phyloP scores from a whole-genome alignment of 2,797 vertebrate species.

The Cirrhinus mrigala region DNA sequence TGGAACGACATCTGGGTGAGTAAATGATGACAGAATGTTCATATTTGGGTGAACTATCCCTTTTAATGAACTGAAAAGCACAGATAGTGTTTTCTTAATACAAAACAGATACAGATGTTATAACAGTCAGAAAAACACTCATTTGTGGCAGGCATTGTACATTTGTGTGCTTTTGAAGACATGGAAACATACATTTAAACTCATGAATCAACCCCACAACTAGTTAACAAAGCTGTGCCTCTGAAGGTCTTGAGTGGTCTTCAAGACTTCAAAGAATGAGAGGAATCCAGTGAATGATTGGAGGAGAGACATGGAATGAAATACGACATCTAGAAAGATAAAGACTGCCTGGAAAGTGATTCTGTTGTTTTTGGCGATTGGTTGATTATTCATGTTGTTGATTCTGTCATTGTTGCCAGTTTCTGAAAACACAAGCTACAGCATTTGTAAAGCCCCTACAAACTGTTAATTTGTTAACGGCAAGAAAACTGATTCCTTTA shows the following conservation, averaged over 20 bases:
- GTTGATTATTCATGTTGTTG: not conserved
- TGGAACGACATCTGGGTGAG: not conserved
- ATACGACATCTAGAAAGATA: not conserved
- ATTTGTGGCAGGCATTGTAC: not conserved
- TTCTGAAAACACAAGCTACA: not conserved
- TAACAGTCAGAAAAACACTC: not conserved
- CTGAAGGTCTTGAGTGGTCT: constrained; percentile 10
- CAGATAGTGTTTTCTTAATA: not conserved
- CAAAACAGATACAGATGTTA: not conserved
- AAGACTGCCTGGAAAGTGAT: not conserved
- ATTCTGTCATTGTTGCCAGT: not conserved
- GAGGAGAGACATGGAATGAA: not conserved
- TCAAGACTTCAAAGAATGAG: constrained; percentile 22
- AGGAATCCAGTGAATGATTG: constrained; percentile 23
- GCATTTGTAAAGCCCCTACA: not conserved
- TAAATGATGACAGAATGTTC: not conserved
- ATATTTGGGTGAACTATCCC: not conserved
- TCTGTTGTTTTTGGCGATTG: not conserved
- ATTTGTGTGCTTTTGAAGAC: constrained; percentile 28
- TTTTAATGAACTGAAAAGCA: not conserved
- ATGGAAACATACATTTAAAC: not conserved
- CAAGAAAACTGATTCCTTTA: not conserved
- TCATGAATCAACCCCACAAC: constrained; percentile 5
- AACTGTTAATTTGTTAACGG: not conserved
- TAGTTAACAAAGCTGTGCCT: constrained; percentile 11